These are phyloP conservation scores for Noctilio leporinus DNA, from an alignment of 2,113 vertebrate species.

Conservation along the genomic window DNA sequence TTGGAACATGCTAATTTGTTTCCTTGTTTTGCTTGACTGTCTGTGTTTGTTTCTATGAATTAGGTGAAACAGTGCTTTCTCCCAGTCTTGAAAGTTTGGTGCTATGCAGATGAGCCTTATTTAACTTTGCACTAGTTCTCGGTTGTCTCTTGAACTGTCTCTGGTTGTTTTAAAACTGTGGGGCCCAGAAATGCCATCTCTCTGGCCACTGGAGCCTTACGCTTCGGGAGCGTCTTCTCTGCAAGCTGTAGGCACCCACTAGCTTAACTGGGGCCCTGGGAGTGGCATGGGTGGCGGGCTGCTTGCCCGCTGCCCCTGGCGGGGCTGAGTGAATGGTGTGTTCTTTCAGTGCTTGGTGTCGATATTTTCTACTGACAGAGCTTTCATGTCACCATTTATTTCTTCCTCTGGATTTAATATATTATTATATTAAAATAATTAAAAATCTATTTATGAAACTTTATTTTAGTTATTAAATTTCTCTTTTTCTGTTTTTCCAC, in stretches of 20 bases:
- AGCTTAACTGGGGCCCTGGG: background rate
- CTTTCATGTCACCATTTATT: background rate
- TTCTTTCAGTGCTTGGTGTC: background rate
- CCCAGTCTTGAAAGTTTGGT: background rate
- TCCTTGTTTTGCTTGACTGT: background rate
- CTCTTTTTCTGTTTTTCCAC: background rate
- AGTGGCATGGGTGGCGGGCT: background rate
- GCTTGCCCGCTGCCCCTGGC: too few relatives aligned
- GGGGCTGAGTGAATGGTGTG: background rate
- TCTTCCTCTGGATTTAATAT: background rate
- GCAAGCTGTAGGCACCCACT: background rate
- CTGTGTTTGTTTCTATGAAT: background rate
- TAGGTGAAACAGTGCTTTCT: background rate
- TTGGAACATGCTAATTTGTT: background rate
- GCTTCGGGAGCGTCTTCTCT: background rate
- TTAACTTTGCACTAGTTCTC: background rate
- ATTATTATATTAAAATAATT: too few relatives aligned
- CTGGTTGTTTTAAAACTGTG: background rate
- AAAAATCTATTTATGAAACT: background rate
- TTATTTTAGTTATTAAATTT: background rate
- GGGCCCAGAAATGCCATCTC: background rate
- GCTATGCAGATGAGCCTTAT: background rate
- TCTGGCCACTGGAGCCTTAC: background rate
- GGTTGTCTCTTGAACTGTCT: background rate
- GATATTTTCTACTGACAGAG: background rate